A percentile compares a stretch with the other conserved stretches of the same genome.
phyloP scores from a whole-genome alignment of 2,888 invertebrate species.

The Eupithecia pulchellata region DNA sequence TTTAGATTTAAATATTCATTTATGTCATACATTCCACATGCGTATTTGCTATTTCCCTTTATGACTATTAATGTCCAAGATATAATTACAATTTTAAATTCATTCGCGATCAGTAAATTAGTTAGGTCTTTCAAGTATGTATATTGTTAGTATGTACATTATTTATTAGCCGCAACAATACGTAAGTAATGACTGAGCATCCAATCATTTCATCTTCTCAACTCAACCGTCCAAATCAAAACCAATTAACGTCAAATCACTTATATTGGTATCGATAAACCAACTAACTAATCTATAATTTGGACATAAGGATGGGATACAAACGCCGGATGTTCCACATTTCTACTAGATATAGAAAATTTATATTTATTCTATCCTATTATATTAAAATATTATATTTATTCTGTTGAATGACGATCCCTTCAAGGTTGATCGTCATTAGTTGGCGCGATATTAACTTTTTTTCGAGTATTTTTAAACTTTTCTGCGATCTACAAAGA shows the following conservation, averaged over 20 bases:
- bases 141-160: conserved; percentile 4
- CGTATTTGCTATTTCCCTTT: too few relatives aligned
- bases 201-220: conserved; percentile 63
- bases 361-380: too few relatives aligned
- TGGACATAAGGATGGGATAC: conserved; percentile 9
- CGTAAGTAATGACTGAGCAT: conserved; percentile 29
- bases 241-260: conserved; percentile 78
- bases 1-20: too few relatives aligned
- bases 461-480: too few relatives aligned
- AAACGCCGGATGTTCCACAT: conserved; percentile 17
- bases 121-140: neutral
- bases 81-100: neutral
- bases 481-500: too few relatives aligned
- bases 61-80: neutral
- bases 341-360: too few relatives aligned
- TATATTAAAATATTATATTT: too few relatives aligned
- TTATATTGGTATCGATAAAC: conserved; percentile 61
- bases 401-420: too few relatives aligned
- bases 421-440: too few relatives aligned
- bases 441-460: too few relatives aligned
- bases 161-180: conserved; percentile 23
- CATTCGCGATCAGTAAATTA: neutral
- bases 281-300: conserved; percentile 32
- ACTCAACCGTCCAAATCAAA: conserved; percentile 64
- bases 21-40: too few relatives aligned